Percentiles rank a stretch among this genome's conserved stretches.
Conservation (phyloP, 2,113 vertebrate species). For the Brachionichthys hirsutus region DNA sequence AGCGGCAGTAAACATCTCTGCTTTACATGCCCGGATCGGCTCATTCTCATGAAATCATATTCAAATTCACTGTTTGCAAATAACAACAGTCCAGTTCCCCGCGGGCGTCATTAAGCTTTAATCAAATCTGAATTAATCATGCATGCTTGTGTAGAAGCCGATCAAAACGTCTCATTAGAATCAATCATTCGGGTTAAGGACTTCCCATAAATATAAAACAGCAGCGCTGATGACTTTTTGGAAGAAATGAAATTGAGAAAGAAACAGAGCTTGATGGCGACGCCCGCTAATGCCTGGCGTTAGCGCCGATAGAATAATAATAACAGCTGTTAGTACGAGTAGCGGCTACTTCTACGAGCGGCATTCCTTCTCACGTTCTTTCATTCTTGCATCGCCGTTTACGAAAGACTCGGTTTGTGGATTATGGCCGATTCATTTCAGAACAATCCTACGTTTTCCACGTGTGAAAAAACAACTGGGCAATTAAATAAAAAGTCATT, state of each 20-base stretch:
- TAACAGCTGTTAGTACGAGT: too few relatives aligned
- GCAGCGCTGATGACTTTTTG: slow-evolving; percentile 12
- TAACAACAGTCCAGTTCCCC: slow-evolving; percentile 52
- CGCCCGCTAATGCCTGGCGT: not conserved
- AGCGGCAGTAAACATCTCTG: not conserved
- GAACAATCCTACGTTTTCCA: too few relatives aligned
- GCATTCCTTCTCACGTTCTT: too few relatives aligned
- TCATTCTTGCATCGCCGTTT: too few relatives aligned
- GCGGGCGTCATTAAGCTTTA: slow-evolving; percentile 52
- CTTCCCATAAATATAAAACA: slow-evolving; percentile 42
- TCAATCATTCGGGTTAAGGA: slow-evolving; percentile 56
- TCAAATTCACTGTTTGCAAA: slow-evolving; percentile 28
- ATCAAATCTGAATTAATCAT: slow-evolving; percentile 58
- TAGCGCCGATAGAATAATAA: too few relatives aligned
- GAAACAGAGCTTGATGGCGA: not conserved
- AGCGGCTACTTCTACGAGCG: too few relatives aligned
- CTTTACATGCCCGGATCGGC: slow-evolving; percentile 2
- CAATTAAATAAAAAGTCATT: too few relatives aligned
- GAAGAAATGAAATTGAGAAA: slow-evolving; percentile 26
- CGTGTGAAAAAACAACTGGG: too few relatives aligned
- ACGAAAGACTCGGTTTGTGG: too few relatives aligned
- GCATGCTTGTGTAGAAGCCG: slow-evolving; percentile 35
- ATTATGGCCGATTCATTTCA: too few relatives aligned
- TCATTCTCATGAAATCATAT: slow-evolving; percentile 22
- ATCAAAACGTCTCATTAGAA: slow-evolving; percentile 62